Conservation (phyloP, 2,888 invertebrate species). For the Pilophorus perplexus region DNA sequence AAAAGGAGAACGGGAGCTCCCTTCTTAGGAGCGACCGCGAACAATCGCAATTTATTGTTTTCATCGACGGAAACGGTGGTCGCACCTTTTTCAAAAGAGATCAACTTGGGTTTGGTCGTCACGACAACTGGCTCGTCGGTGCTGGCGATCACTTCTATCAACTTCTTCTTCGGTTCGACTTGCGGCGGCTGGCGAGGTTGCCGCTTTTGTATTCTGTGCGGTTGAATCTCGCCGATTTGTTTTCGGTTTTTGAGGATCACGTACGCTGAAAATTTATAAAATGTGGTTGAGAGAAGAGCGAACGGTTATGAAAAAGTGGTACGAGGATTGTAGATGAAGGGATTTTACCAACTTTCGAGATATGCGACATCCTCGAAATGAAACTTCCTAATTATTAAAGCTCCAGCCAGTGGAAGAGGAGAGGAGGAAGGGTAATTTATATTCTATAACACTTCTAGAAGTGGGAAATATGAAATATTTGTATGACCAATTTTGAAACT, state of each 20-base stretch:
- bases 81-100: neutral
- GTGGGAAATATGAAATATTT: too few species aligned
- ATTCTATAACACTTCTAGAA: too few species aligned
- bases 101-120: too few species aligned
- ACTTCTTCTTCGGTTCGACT: conserved; percentile 24
- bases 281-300: neutral
- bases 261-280: conserved; percentile 54
- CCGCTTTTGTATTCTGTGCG: conserved; percentile 63
- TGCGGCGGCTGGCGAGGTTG: neutral
- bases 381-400: too few species aligned
- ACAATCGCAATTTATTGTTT: conserved; percentile 17
- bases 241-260: conserved; percentile 71
- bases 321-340: too few species aligned
- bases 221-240: conserved; percentile 68
- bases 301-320: neutral
- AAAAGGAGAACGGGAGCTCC: conserved; percentile 40
- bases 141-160: conserved; percentile 32
- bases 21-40: conserved; percentile 37
- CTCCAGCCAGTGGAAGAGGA: too few species aligned
- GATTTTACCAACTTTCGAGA: too few species aligned
- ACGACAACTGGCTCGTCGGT: neutral
- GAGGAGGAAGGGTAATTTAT: too few species aligned
- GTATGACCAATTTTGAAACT: too few species aligned
- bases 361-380: too few species aligned
- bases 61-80: conserved; percentile 12